Evolutionary conservation across 2,888 invertebrate species (phyloP).

Genomic region (Anthophora plumipes): DNA sequence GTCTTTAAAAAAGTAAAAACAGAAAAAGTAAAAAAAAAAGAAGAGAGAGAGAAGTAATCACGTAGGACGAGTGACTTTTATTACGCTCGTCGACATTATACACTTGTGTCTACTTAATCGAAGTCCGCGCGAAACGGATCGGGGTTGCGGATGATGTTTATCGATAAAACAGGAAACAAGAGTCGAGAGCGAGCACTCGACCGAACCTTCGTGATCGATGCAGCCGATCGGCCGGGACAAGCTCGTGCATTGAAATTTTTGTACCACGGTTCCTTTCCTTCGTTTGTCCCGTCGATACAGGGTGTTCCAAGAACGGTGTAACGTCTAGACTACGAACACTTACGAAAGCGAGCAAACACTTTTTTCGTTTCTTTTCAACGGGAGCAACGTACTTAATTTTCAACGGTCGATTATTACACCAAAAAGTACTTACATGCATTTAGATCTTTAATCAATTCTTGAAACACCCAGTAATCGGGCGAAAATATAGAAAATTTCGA

Average conservation of each 20-base stretch:
- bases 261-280: slow-evolving; percentile 3
- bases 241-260: not conserved
- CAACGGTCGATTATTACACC: not conserved
- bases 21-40: slow-evolving; percentile 19
- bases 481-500: not conserved
- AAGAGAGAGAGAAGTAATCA: slow-evolving; percentile 41
- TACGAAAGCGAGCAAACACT: not conserved
- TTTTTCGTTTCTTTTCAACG: not conserved
- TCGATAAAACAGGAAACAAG: slow-evolving; percentile 14
- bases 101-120: slow-evolving; percentile 75
- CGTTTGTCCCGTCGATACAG: not conserved
- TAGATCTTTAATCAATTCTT: not conserved
- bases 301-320: not conserved
- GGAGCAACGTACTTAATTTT: not conserved
- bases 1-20: slow-evolving; percentile 53
- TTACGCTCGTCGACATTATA: slow-evolving; percentile 58
- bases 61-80: slow-evolving; percentile 49
- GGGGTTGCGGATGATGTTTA: slow-evolving; percentile 26
- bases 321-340: not conserved
- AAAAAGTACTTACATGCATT: not conserved
- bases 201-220: slow-evolving; percentile 19
- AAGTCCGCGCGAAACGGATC: slow-evolving; percentile 69
- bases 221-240: not conserved
- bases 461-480: not conserved
- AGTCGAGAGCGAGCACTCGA: slow-evolving; percentile 34